Base-by-base conservation (phyloP, 2,888 invertebrate genomes). In the Bedellia somnulentella region DNA sequence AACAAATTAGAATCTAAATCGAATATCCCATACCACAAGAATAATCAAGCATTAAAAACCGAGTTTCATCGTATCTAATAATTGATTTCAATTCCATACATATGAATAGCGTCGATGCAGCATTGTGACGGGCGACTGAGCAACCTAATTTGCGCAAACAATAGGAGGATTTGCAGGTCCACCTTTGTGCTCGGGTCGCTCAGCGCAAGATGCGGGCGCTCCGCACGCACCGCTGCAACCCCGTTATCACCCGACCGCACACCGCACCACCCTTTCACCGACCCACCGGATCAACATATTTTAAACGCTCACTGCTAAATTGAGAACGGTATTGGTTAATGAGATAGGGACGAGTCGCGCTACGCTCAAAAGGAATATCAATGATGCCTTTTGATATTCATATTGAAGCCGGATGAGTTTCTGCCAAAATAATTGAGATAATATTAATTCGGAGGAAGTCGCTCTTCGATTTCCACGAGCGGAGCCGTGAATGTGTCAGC, bases 231-330 rank as follows among this genome's bases (percentile, higher is more conserved):
- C 58, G 49, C 37, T 41, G 49, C 49, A 43, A 40, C 42, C 46
- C 43, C 54, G 58, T 60, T 70, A 70, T 70, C 71, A 52, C 56
- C 37, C 45, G 47, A 43, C 46, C 42, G 49, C 67, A 63, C 59
- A 46, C 47, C 40, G 47, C 46, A 44, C 53, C 51, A 62, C 62
- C 67, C 68, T 60, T 62, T 60, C n/a, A n/a, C n/a, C n/a, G n/a
- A n/a, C n/a, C n/a, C n/a, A 47, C 46, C 50, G 62, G 67, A 68
- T 71, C 61, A 67, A 53, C 68, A 68, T 70, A 70, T 66, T 68
- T 67, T 59, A 67, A 10, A 46, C 37, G 41, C 39, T 30, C 11
- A 44, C 44, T 43, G 49, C 52, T 54, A 57, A 51, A 56, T 63
- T 57, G 57, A 53, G 50, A 47, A 44, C 48, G 51, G 48, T 59